Evolutionary conservation across 2,797 vertebrate species (phyloP).

Genomic region (Onychomys torridus): DNA sequence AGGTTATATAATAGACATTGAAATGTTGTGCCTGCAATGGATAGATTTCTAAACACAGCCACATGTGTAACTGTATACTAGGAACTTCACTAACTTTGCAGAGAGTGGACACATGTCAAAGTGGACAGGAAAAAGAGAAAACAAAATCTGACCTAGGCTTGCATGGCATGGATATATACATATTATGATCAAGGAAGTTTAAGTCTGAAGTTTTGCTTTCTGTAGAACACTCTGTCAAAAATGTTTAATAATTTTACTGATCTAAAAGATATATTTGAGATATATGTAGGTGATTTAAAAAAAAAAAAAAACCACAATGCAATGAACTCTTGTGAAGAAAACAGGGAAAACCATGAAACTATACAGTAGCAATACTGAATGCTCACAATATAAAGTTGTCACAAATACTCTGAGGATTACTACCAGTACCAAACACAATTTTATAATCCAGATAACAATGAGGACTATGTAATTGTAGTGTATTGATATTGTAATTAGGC

Average conservation of each 20-base stretch:
- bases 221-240: neutral
- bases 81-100: neutral
- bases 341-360: slow-evolving; percentile 55
- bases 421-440: slow-evolving; percentile 62
- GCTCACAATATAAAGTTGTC: slow-evolving; percentile 66
- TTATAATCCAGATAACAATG: slow-evolving; percentile 62
- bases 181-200: neutral
- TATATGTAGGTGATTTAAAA: neutral
- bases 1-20: neutral
- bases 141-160: neutral
- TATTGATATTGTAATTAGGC: slow-evolving; percentile 67
- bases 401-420: slow-evolving; percentile 68
- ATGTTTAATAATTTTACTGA: slow-evolving; percentile 41
- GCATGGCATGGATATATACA: neutral
- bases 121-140: neutral
- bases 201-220: neutral
- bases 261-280: slow-evolving; percentile 19
- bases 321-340: slow-evolving; percentile 72
- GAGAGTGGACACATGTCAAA: neutral
- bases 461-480: slow-evolving; percentile 58
- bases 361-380: slow-evolving; percentile 57
- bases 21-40: neutral
- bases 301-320: slow-evolving; percentile 34
- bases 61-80: neutral
- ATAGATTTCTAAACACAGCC: neutral